Evolutionary conservation across 2,888 invertebrate species (phyloP).

Genomic region (Parnassius apollo): DNA sequence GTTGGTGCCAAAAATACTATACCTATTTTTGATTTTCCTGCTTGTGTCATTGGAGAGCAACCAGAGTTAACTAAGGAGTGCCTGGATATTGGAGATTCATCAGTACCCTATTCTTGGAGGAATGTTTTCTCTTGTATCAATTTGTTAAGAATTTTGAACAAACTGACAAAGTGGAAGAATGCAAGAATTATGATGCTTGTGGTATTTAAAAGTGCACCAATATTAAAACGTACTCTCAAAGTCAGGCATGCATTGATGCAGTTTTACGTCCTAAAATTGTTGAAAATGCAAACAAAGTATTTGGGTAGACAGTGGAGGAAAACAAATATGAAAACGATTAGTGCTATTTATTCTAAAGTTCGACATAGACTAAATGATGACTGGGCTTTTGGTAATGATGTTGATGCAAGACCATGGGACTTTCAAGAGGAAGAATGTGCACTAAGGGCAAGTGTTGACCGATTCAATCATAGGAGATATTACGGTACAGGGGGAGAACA

Average conservation of each 20-base stretch:
- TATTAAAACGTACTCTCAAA: constrained; percentile 97
- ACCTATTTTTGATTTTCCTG: constrained; percentile 96
- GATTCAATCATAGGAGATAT: constrained; percentile 97
- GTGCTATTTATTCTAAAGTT: constrained; percentile 98
- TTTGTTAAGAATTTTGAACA: constrained; percentile 96
- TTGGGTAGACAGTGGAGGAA: constrained; percentile 99
- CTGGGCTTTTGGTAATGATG: constrained; percentile 99
- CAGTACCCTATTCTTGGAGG: constrained; percentile 95
- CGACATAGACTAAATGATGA: constrained; percentile 98
- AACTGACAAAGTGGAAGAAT: constrained; percentile 99
- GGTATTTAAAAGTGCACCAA: constrained; percentile 99
- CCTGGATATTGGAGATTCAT: constrained; percentile 91
- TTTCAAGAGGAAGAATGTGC: constrained; percentile 98
- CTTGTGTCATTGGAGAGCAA: constrained; percentile 97
- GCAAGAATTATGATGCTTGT: constrained; percentile 99
- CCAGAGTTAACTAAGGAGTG: constrained; percentile 96
- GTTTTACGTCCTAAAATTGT: constrained; percentile 96
- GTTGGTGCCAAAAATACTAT: constrained; percentile 97
- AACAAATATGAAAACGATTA: constrained; percentile 99
- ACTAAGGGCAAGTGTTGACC: constrained; percentile 95
- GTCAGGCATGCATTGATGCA: constrained; percentile 98
- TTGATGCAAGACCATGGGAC: constrained; percentile 99
- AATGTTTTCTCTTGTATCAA: constrained; percentile 99
- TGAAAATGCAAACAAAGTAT: constrained; percentile 99
- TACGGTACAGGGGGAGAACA: constrained; percentile 70